Conservation (phyloP, 2,113 vertebrate genomes). For the Lota lota region DNA sequence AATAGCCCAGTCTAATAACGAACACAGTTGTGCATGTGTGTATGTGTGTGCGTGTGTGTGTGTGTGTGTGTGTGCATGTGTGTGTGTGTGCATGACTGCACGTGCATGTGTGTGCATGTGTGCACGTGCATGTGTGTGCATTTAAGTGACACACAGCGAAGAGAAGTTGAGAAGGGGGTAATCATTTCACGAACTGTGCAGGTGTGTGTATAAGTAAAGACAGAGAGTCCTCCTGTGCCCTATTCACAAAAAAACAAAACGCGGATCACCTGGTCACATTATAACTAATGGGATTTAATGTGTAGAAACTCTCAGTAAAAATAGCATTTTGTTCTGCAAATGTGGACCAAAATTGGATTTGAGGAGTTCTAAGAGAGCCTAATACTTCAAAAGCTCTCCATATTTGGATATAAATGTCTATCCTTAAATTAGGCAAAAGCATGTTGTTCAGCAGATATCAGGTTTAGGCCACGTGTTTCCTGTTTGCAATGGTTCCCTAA, state of each 20-base stretch:
- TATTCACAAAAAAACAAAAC: constrained; percentile 50
- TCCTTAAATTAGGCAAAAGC: constrained; percentile 44
- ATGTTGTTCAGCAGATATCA: no score
- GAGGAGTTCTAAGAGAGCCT: constrained; percentile 32
- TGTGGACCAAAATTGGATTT: constrained; percentile 25
- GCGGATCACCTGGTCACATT: constrained; percentile 50
- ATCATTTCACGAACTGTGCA: constrained; percentile 25
- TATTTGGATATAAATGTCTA: constrained; percentile 44
- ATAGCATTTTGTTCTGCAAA: constrained; percentile 16
- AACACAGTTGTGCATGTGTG: constrained; percentile 21
- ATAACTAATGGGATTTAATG: constrained; percentile 36
- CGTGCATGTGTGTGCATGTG: neutral
- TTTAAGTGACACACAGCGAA: neutral
- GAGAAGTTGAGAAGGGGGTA: constrained; percentile 34
- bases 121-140: neutral
- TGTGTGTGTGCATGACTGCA: neutral
- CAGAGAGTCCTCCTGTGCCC: constrained; percentile 41
- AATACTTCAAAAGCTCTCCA: constrained; percentile 30
- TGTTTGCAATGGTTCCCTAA: constrained; percentile 31
- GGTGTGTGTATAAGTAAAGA: constrained; percentile 34
- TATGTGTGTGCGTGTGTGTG: constrained; percentile 4
- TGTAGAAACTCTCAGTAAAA: constrained; percentile 29
- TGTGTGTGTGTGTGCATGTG: neutral
- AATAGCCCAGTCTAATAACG: constrained; percentile 44
- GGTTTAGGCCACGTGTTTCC: constrained; percentile 25